Conservation (phyloP, 2,113 vertebrate genomes). For the Naja naja region DNA sequence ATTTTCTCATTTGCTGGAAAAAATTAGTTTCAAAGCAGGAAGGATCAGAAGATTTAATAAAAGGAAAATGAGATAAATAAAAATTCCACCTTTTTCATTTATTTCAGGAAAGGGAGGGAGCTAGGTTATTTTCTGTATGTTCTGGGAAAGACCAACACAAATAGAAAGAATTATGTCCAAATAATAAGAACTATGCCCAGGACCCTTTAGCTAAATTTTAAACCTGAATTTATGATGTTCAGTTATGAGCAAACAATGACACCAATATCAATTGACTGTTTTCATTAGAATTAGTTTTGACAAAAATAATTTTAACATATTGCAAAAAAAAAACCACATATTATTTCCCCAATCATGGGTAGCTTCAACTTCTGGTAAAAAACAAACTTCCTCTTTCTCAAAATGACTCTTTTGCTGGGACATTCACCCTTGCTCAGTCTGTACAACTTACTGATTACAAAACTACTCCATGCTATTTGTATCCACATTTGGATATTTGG, state of each 20-base stretch:
- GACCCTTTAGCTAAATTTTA: neutral
- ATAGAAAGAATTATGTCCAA: neutral
- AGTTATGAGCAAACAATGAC: neutral
- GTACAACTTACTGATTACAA: neutral
- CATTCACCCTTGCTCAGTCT: neutral
- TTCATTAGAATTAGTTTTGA: neutral
- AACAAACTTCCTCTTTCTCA: neutral
- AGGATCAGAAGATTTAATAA: constrained; percentile 14
- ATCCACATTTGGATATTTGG: neutral
- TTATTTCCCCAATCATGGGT: neutral
- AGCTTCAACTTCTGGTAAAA: neutral
- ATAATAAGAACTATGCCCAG: neutral
- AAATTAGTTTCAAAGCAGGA: neutral
- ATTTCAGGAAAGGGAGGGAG: neutral
- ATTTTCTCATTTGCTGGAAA: neutral
- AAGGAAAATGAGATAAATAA: constrained; percentile 4
- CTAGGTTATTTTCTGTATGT: neutral
- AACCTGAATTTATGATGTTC: neutral
- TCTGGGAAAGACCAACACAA: neutral
- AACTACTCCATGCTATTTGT: neutral
- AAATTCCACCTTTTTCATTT: constrained; percentile 5
- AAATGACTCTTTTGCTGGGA: neutral
- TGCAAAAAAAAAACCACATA: neutral
- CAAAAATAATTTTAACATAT: neutral
- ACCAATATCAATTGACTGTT: neutral